These are phyloP conservation scores for Lamellibrachia satsuma DNA, from an alignment of 2,888 invertebrate species.

Conservation along the genomic window DNA sequence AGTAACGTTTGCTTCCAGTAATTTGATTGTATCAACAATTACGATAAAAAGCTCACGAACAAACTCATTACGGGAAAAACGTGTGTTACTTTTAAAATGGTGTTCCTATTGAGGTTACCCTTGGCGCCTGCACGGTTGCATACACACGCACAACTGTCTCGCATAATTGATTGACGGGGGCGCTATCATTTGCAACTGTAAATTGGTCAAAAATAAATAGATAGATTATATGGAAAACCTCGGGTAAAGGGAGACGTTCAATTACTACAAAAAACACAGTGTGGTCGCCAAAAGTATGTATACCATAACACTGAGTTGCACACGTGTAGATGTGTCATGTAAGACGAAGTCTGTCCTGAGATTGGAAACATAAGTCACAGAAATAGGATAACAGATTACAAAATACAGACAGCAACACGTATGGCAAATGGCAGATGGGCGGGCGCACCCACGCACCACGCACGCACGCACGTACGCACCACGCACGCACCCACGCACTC, in stretches of 20 bases:
- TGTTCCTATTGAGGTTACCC: background rate
- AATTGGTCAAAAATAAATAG: too few relatives aligned
- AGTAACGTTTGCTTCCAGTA: background rate
- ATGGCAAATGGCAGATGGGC: background rate
- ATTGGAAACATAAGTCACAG: background rate
- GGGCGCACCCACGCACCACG: background rate
- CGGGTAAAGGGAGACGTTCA: too few relatives aligned
- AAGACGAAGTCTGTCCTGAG: too few relatives aligned
- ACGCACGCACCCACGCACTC: background rate
- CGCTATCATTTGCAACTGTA: too few relatives aligned
- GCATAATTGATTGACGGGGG: too few relatives aligned
- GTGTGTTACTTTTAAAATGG: background rate
- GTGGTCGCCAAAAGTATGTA: too few relatives aligned
- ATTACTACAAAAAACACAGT: too few relatives aligned
- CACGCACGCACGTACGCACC: background rate
- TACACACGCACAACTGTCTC: too few relatives aligned
- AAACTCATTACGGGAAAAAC: slow-evolving; percentile 13
- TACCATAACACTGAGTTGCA: too few relatives aligned
- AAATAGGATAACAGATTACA: background rate
- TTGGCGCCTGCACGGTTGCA: background rate
- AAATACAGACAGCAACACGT: background rate
- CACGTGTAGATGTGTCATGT: too few relatives aligned
- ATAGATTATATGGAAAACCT: too few relatives aligned
- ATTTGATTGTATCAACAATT: background rate
- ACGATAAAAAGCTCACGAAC: background rate